Conservation (phyloP, 2,888 invertebrate species). For the Branchellion lobata region DNA sequence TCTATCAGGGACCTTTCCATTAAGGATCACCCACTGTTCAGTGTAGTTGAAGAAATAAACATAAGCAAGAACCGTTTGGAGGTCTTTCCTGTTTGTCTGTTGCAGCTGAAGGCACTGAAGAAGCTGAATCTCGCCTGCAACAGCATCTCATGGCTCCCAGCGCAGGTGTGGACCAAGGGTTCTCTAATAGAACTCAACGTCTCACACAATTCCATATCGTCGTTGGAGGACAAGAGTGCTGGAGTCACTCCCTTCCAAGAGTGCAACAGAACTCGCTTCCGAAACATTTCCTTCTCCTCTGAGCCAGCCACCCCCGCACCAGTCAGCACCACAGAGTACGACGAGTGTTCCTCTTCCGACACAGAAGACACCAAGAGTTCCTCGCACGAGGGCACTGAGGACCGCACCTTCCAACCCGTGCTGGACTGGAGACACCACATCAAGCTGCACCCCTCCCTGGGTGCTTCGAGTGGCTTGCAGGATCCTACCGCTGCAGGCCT, state of each 20-base stretch:
- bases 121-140: constrained; percentile 92
- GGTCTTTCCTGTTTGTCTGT: constrained; percentile 76
- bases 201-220: constrained; percentile 77
- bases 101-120: constrained; percentile 75
- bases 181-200: constrained; percentile 83
- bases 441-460: constrained; percentile 30
- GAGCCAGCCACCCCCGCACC: not conserved
- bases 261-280: too few species aligned
- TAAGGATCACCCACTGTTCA: too few species aligned
- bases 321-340: not conserved
- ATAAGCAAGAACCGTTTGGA: constrained; percentile 81
- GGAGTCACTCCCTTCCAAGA: too few species aligned
- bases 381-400: not conserved
- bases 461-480: not conserved
- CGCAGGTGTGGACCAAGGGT: constrained; percentile 81
- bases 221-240: not conserved
- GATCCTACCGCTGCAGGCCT: not conserved
- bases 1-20: too few species aligned
- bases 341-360: not conserved
- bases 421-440: constrained; percentile 49
- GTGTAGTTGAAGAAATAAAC: constrained; percentile 78
- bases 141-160: constrained; percentile 79
- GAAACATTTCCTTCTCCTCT: not conserved
- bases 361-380: not conserved
- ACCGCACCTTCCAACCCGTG: not conserved